Evolutionary conservation across 2,888 invertebrate genomes (phyloP), one percentile per base, ranked within the genome.

Genomic region (Eretmocerus hayati): DNA sequence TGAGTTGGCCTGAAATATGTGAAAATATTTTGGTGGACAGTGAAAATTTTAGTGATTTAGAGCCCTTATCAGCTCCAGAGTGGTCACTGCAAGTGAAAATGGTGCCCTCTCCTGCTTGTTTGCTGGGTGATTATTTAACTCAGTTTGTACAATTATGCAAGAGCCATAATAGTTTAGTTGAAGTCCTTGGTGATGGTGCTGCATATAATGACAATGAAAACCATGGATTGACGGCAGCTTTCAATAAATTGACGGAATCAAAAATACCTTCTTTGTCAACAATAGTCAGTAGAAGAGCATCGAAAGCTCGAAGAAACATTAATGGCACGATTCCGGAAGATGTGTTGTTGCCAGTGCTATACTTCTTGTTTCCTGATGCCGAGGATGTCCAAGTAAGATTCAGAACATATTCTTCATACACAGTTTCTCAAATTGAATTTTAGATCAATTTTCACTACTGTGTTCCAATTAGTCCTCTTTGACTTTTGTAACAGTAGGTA

Each of bases 21-120:
- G 94, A 93, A 69, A 85, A 87, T 67, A 80, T 88, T 50, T 83
- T 92, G 21, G 83, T 91, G 2, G 96, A 97, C 66, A 89, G 87
- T 54, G 87, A 89, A 58, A 82, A 82, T 55, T 90, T 88, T 70
- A 85, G 89, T 18, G 92, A 94, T 69, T 84, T 96, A 61, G 86
- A 93, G 66, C 91, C 95, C 2, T 69, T 80, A 38, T 77, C 80
- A 78, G 80, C 93, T 62, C 88, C 88, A 0, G 78, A 81, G 48
- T 94, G 93, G 93, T 81, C 81, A 2, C 74, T 83, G 13, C 79
- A 81, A 55, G 75, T 83, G 8, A 78, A 79, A 65, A 79, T 83
- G 71, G 77, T 81, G 19, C 80, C 84, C 15, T 79, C 83, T 46
- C 82, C 86, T 0, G 77, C 81, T 19, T 90, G 88, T 65, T 79